These are phyloP conservation scores for Acrocephalus arundinaceus DNA, from an alignment of 2,113 vertebrate species.

Conservation along the genomic window DNA sequence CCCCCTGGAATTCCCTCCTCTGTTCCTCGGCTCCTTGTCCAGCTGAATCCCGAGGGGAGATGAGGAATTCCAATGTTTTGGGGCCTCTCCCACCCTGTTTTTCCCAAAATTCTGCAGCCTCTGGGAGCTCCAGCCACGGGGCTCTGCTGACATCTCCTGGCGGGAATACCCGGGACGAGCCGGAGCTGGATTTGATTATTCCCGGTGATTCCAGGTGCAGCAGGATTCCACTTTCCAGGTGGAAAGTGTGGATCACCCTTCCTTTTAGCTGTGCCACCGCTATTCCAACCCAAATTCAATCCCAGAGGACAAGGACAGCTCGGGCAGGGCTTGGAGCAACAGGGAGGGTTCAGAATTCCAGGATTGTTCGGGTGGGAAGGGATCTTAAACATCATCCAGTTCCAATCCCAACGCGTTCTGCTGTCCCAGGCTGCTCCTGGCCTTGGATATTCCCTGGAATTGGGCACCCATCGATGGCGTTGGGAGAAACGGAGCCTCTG, in stretches of 20 bases:
- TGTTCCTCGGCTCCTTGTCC: too few relatives aligned
- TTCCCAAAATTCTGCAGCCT: neutral
- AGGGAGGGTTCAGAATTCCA: neutral
- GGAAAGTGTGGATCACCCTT: neutral
- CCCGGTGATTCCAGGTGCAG: neutral
- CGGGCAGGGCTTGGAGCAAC: neutral
- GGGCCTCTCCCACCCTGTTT: too few relatives aligned
- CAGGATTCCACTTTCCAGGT: neutral
- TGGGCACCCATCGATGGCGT: neutral
- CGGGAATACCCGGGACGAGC: accelerated
- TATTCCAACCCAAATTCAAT: neutral
- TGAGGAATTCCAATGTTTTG: accelerated
- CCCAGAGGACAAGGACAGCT: neutral
- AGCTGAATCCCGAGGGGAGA: accelerated
- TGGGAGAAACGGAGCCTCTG: neutral
- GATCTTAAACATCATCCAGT: too few relatives aligned
- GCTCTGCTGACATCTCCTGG: slow-evolving; percentile 34
- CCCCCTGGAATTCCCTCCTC: too few relatives aligned
- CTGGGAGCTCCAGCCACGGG: accelerated
- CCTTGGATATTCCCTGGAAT: neutral
- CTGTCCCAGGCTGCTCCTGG: too few relatives aligned
- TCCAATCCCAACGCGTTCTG: too few relatives aligned
- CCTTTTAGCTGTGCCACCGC: accelerated
- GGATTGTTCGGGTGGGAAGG: too few relatives aligned
- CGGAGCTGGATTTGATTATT: neutral